Conservation (phyloP, 2,797 vertebrate genomes). For the Microhierax caerulescens region DNA sequence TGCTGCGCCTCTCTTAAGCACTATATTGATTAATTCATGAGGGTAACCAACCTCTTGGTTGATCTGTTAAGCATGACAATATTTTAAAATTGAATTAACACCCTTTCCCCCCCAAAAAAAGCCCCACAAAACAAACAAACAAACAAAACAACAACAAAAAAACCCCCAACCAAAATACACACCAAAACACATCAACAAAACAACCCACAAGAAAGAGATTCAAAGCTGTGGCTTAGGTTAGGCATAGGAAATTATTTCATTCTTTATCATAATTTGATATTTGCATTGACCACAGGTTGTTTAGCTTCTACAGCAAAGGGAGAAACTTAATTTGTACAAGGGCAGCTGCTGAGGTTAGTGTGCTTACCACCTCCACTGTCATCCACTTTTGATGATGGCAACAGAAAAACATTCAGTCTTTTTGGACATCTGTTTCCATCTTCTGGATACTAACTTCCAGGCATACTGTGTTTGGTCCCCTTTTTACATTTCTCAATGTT, state of each 20-base stretch:
- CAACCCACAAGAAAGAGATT: background rate
- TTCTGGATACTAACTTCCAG: background rate
- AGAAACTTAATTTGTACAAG: background rate
- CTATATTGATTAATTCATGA: background rate
- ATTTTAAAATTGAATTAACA: background rate
- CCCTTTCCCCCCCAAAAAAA: rapidly evolving
- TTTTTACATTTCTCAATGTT: background rate
- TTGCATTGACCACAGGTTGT: background rate
- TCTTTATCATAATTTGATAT: background rate
- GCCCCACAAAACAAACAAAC: background rate
- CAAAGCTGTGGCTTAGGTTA: background rate
- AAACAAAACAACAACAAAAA: background rate
- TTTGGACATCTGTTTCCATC: background rate
- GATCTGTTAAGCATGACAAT: background rate
- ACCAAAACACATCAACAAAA: background rate
- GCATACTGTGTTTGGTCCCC: background rate
- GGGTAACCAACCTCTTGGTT: background rate
- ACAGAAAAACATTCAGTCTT: background rate
- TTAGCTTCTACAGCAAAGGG: background rate
- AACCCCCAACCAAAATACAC: rapidly evolving
- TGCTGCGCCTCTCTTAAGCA: background rate
- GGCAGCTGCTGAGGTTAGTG: background rate
- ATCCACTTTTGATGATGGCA: background rate
- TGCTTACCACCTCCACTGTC: background rate
- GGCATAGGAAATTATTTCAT: background rate